phyloP scores from a whole-genome alignment of 2,113 vertebrate species.

The Stigmatopora argus region DNA sequence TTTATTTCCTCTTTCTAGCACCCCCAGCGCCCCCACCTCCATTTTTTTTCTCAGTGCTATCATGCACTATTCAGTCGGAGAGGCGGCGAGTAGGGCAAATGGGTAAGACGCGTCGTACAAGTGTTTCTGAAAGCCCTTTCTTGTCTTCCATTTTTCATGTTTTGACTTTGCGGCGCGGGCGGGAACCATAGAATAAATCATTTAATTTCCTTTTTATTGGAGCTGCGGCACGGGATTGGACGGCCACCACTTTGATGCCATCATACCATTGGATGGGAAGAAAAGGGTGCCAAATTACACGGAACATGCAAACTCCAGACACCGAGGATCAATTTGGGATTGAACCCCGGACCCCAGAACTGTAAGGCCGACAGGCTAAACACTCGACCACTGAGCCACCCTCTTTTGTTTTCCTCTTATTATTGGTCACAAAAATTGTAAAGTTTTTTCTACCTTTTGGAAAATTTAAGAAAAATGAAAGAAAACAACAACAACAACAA shows the following conservation, averaged over 20 bases:
- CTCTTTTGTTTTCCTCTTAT: too few relatives aligned
- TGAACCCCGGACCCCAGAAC: too few relatives aligned
- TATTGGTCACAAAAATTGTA: too few relatives aligned
- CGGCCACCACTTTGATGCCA: conserved; percentile 62
- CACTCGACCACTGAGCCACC: too few relatives aligned
- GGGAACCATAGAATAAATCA: conserved; percentile 65
- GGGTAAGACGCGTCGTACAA: conserved; percentile 55
- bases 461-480: too few relatives aligned
- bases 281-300: too few relatives aligned
- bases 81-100: conserved; percentile 40
- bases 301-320: too few relatives aligned
- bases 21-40: too few relatives aligned
- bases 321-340: too few relatives aligned
- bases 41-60: conserved; percentile 48
- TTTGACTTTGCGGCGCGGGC: conserved; percentile 60
- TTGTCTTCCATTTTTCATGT: conserved; percentile 69
- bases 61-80: conserved; percentile 68
- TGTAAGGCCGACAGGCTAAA: too few relatives aligned
- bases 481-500: not conserved
- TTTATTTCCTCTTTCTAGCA: conserved; percentile 58
- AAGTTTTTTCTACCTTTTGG: too few relatives aligned
- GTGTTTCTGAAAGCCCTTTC: conserved; percentile 54
- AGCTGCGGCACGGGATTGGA: conserved; percentile 49
- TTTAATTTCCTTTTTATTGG: conserved; percentile 71
- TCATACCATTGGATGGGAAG: conserved; percentile 50